Base-by-base conservation (phyloP, 2,797 vertebrate genomes). In the Tenualosa ilisha region DNA sequence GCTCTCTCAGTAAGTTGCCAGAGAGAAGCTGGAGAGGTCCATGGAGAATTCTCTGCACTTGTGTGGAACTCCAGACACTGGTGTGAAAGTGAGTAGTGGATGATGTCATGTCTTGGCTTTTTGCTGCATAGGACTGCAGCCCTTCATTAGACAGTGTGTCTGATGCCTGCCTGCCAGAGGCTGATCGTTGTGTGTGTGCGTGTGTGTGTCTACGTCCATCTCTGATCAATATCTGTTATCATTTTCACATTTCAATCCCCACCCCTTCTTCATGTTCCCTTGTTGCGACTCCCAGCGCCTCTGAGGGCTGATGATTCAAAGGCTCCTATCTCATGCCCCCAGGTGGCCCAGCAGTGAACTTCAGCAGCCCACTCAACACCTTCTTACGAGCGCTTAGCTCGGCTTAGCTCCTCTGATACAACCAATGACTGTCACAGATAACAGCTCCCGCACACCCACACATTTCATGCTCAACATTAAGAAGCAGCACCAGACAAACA, bases 291-390 rank as follows among this genome's bases (percentile, higher is more conserved):
- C 3, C 6, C 1, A 79, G 72, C 6, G 7, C 1, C 72, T 43
- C 72, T 6, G 40, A 46, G 65, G 68, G 15, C 40, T 79, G 72
- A 17, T 3, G 72, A 79, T 40, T 79, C 72, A 79, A 79, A 43
- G 40, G 31, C 31, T 43, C 51, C 51, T 84, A 56, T 51, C 40
- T 81, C 50, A 40, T 40, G 51, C 84, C 84, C 84, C 84, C 84
- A 43, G 68, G 84, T 84, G 84, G 72, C 79, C 20, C 51, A 17
- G 2, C 7, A 5, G 43, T 81, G 84, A 84, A 84, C 68, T 81
- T 20, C 84, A 46, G 72, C 72, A 43, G 72, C 72, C 40, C 72
- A 79, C 72, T 79, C 37, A 22, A 79, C 72, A 79, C 17, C 72
- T 46, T 79, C 72, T 79, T 46, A 79, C 17, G 72, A 46, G 72